A percentile compares a stretch with the other conserved stretches of the same genome.
Evolutionary conservation across 2,113 vertebrate species (phyloP).

Genomic region (Microtus ochrogaster): DNA sequence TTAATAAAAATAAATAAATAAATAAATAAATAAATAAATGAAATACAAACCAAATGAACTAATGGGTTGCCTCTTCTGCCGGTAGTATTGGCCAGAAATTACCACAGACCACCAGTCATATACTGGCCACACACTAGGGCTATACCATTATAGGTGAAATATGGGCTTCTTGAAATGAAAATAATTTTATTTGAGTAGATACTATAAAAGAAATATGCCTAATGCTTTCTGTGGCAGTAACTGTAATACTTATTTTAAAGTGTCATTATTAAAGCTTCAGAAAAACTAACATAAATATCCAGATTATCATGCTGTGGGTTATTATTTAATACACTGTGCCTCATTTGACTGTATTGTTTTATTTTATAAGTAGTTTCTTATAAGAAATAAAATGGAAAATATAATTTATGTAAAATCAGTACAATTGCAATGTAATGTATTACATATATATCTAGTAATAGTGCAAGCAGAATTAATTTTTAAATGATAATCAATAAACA

Average conservation of each 20-base stretch:
- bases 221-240: background rate
- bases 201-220: too few relatives aligned
- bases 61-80: background rate
- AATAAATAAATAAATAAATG: too few relatives aligned
- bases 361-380: background rate
- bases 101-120: background rate
- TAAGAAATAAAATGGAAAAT: background rate
- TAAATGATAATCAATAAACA: background rate
- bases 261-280: background rate
- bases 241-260: background rate
- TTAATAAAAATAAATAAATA: too few relatives aligned
- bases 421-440: background rate
- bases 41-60: background rate
- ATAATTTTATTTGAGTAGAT: background rate
- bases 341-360: background rate
- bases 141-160: background rate
- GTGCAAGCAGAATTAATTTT: background rate
- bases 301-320: background rate
- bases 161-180: too few relatives aligned
- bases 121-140: background rate
- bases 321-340: background rate
- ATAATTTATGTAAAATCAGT: background rate
- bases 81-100: background rate
- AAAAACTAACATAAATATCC: background rate
- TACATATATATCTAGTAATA: background rate